Evolutionary conservation across 2,113 vertebrate species (phyloP), one percentile per base, ranked within the genome.

Genomic region (Perognathus longimembris): DNA sequence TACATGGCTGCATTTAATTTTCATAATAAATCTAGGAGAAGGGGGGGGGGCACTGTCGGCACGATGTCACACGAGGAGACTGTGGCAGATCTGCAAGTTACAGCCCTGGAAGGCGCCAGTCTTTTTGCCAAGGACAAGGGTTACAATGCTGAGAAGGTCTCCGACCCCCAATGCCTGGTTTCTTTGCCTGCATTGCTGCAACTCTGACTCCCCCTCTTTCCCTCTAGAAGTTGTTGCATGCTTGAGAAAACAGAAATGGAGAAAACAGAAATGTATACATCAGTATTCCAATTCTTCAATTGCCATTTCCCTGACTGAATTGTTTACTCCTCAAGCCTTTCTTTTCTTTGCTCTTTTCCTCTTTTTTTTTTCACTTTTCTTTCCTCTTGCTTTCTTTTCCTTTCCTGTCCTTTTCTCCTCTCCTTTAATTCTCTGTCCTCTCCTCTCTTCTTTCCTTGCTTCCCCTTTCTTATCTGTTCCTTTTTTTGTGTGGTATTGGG

Each of bases 111-210:
- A 30, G 34, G 2, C 3, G 36, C 6, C 9, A 61, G 5, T 45
- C 21, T 10, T 86, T 22, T 42, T 20, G 26, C 32, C 22, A 57
- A 66, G 7, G 5, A 34, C 30, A 9, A 17, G 32, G 5, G 21
- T 61, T 32, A 7, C 11, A n/a, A 66, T 3, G 0, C 0, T 30
- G 22, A 26, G 12, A 20, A 32, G 10, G 1, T 30, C 32, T 70
- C 18, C 4, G 6, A 30, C 30, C 66, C 54, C 21, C 8, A 24
- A 0, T 42, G 36, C 5, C 0, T 1, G 0, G 3, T 54, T 1
- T 76, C 73, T 12, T 45, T 45, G 45, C 1, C 45, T 10, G 9
- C 45, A 8, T 12, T 45, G 45, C 9, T 45, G 12, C 9, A 45
- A 12, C 45, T 45, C 45, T 45, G 45, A 45, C 45, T 45, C 12